Conservation (phyloP, 2,797 vertebrate species). For the Bradypodion pumilum region DNA sequence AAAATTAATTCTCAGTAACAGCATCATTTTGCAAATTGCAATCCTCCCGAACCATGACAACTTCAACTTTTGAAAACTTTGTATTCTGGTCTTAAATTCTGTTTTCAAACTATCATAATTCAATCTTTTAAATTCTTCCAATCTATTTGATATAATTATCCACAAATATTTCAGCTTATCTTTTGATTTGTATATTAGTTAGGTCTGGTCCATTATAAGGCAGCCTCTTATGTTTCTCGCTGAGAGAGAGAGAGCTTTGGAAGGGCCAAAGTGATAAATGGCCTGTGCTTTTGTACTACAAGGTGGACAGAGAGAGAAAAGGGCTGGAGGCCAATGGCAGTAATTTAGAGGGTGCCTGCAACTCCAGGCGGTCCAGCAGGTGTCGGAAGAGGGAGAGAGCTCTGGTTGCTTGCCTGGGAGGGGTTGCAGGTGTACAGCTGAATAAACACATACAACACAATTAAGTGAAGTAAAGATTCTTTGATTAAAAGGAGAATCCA, state of each 20-base stretch:
- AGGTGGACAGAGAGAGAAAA: neutral
- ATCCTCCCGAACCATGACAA: too few species aligned
- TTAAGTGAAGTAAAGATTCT: conserved; percentile 46
- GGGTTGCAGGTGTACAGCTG: conserved; percentile 24
- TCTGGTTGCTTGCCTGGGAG: conserved; percentile 8
- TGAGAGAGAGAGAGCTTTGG: neutral
- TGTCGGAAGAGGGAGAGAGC: conserved; percentile 26
- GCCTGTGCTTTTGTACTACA: neutral
- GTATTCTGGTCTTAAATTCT: too few species aligned
- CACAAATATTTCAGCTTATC: too few species aligned
- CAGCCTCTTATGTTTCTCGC: too few species aligned
- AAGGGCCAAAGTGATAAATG: conserved; percentile 2
- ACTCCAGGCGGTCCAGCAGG: conserved; percentile 34
- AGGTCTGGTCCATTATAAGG: too few species aligned
- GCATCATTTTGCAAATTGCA: too few species aligned
- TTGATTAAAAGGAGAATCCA: conserved; percentile 49
- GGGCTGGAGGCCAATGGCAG: conserved; percentile 26
- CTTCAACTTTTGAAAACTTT: too few species aligned
- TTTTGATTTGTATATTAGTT: too few species aligned
- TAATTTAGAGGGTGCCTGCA: conserved; percentile 5
- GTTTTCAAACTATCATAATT: too few species aligned
- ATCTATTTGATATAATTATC: too few species aligned
- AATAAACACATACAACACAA: conserved; percentile 49
- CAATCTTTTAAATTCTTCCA: too few species aligned
- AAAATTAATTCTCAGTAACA: too few species aligned